These are phyloP conservation scores for Antheraea assamensis DNA, from an alignment of 2,888 invertebrate genomes.

Conservation along the genomic window DNA sequence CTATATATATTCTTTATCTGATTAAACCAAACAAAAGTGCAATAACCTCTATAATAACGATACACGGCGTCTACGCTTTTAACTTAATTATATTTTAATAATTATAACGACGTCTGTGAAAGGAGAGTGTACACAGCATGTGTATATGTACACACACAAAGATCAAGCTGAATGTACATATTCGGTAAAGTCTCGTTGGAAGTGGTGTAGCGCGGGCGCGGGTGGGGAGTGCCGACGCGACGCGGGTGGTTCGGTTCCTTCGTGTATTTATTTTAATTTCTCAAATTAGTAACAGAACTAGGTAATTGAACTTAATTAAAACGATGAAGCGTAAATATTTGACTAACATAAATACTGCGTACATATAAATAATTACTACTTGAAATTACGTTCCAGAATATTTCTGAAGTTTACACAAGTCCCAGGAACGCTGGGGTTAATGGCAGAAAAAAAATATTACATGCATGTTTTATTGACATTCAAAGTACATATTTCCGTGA, in stretches of 20 bases:
- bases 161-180: not conserved
- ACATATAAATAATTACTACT: not conserved
- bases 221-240: not conserved
- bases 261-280: slow-evolving; percentile 4
- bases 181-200: not conserved
- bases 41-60: not conserved
- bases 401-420: not conserved
- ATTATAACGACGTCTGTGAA: not conserved
- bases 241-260: not conserved
- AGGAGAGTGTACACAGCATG: not conserved
- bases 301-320: slow-evolving; percentile 4
- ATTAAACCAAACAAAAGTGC: not conserved
- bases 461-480: too few relatives aligned
- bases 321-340: not conserved
- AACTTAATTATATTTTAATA: slow-evolving; percentile 2
- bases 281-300: slow-evolving; percentile 12
- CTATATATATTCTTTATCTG: not conserved
- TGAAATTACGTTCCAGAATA: not conserved
- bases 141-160: not conserved
- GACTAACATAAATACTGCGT: not conserved
- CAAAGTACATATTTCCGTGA: too few relatives aligned
- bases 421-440: too few relatives aligned
- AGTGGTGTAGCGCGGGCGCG: too few relatives aligned
- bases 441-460: too few relatives aligned
- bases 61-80: not conserved